Base-by-base conservation (phyloP, 2,888 invertebrate genomes). In the Chaitophorus viminalis region DNA sequence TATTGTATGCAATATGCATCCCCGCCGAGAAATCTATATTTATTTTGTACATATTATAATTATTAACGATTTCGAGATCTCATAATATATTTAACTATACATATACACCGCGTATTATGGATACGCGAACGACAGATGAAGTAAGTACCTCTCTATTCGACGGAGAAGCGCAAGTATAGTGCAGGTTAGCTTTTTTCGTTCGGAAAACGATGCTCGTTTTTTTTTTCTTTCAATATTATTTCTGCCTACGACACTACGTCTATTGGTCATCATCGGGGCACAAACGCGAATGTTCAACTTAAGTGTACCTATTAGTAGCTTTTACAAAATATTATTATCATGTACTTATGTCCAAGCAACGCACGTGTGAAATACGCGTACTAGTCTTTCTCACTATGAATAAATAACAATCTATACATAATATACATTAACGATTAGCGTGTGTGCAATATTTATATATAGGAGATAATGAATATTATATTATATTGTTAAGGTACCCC, bases 51-150 rank as follows among this genome's bases (percentile, higher is more conserved):
- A 52, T n/a, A 76, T 17, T 36, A 81, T 31, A n/a, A n/a, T n/a
- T n/a, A n/a, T n/a, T n/a, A 81, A 82, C 72, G 70, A 72, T 72
- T 54, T 72, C 54, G 82, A 82, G 82, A 82, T 82, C 82, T 82
- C 82, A 82, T 82, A 72, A 52, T 74, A 33, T 74, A 72, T 33
- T 4, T 33, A 17, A 11, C 3, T 65, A 54, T 65, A 65, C 25
- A 21, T 17, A 21, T 54, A 18, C 65, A n/a, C 4, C n/a, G 8
- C 5, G 21, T 65, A 65, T n/a, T 65, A n/a, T 3, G 3, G 1
- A 25, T 65, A 65, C 3, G 8, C 39, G 8, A 39, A 5, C 39
- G 39, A 39, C n/a, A n/a, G n/a, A n/a, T n/a, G n/a, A n/a, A n/a
- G n/a, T n/a, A n/a, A n/a, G n/a, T n/a, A n/a, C n/a, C n/a, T n/a